Evolutionary conservation across 2,888 invertebrate genomes (phyloP), one percentile per base, ranked within the genome.

Genomic region (Yponomeuta evonymella): DNA sequence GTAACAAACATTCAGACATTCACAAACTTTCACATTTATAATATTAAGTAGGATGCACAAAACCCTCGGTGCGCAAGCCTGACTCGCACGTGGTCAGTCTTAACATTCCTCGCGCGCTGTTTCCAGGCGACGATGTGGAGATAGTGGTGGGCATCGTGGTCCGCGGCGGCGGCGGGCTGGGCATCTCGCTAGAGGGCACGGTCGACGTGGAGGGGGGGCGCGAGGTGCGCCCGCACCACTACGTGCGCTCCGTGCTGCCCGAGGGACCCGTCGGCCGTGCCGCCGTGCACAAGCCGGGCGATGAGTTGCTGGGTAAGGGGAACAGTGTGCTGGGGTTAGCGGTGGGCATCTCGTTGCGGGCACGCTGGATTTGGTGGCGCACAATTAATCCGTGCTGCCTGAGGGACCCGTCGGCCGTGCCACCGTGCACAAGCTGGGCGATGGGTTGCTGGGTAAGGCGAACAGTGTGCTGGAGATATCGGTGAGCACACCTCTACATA

Each of bases 401-500:
- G 98, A 99, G 87, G 99, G 99, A 1, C 99, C 99, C 0, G 99
- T 99, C 2, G 99, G 99, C 6, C 95, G 96, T 75, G 98, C 98
- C 81, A 97, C 95, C 6, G 95, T 95, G 69, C 94, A 99, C 58
- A 95, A 95, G 76, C 97, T 98, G 15, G 99, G 99, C 0, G 99
- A 99, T 88, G 99, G 99, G 88, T 93, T 99, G 72, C 93, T 99
- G 15, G 94, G 92, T 92, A 85, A 10, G 10, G 51, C 51, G 51
- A 10, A 0, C 12, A 23, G 2, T 51, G 2, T 51, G 2, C 10
- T 51, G 11, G 10, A 2, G 12, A 51, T 12, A 51, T 2, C 6
- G 11, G 66, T 94, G 99, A 72, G 99, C 99, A 2, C 99, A 99
- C 90, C 99, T 99, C 93, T 23, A 23, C 1, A 23, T 23, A 23